Evolutionary conservation across 1,140 invertebrate genomes (phyloP).

Genomic region (Helicoverpa zea): DNA sequence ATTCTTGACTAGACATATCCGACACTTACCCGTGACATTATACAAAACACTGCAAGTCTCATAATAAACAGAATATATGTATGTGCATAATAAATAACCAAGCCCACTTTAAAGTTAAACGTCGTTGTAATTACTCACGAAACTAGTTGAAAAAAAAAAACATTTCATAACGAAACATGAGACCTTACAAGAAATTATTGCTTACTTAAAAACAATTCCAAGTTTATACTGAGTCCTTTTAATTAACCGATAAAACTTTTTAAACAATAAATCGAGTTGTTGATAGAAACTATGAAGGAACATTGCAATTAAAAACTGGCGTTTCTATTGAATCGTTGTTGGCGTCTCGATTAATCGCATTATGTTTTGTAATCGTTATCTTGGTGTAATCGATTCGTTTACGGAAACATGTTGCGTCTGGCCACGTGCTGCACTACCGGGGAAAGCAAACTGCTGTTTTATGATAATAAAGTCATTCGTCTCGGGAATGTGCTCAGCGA

Average conservation of each 20-base stretch:
- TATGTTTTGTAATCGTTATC: conserved; percentile 20
- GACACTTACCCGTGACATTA: neutral
- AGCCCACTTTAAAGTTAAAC: conserved; percentile 27
- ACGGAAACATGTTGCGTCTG: conserved; percentile 56
- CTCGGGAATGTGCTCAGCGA: conserved; percentile 76
- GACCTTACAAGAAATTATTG: conserved; percentile 5
- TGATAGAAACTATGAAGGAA: conserved; percentile 15
- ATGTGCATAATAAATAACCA: conserved; percentile 13
- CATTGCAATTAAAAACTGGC: conserved; percentile 13
- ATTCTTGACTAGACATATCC: neutral
- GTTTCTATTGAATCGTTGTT: conserved; percentile 24
- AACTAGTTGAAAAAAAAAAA: conserved; percentile 1
- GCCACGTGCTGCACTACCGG: conserved; percentile 73
- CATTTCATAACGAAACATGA: neutral
- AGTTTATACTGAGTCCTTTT: neutral
- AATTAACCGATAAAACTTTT: conserved; percentile 16
- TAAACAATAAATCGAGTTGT: neutral
- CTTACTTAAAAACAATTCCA: neutral
- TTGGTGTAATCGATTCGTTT: conserved; percentile 45
- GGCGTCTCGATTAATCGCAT: conserved; percentile 14
- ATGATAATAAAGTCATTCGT: conserved; percentile 80
- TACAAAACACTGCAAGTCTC: conserved; percentile 1
- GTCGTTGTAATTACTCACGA: conserved; percentile 3
- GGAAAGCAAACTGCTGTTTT: conserved; percentile 80
- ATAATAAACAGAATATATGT: conserved; percentile 25